These are phyloP conservation scores for Drosophila anceps DNA, from an alignment of 2,888 invertebrate species.

Conservation along the genomic window DNA sequence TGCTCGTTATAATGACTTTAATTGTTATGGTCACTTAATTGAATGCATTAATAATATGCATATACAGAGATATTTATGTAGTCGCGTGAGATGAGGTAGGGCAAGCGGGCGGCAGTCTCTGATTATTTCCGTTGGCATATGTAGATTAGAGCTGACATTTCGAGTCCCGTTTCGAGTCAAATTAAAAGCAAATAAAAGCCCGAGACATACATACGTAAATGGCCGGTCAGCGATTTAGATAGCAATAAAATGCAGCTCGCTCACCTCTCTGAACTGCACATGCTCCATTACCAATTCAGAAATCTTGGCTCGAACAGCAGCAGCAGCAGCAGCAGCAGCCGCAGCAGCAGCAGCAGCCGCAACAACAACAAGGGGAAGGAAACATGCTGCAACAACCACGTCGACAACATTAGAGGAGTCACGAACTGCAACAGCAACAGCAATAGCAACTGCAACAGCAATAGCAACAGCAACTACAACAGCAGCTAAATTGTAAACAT, in stretches of 20 bases:
- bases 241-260: conserved; percentile 74
- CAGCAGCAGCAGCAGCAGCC: conserved; percentile 41
- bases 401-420: conserved; percentile 77
- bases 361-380: conserved; percentile 35
- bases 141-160: conserved; percentile 73
- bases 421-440: conserved; percentile 68
- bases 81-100: not conserved
- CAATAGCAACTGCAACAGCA: conserved; percentile 67
- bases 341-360: conserved; percentile 43
- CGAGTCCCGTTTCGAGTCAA: conserved; percentile 65
- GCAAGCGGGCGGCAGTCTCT: not conserved
- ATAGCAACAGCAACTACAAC: conserved; percentile 58
- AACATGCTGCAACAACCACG: conserved; percentile 70
- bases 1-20: conserved; percentile 69
- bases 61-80: conserved; percentile 34
- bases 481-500: conserved; percentile 78
- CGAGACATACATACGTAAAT: conserved; percentile 64
- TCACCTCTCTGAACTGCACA: conserved; percentile 76
- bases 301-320: conserved; percentile 64
- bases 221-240: conserved; percentile 74
- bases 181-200: conserved; percentile 76
- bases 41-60: conserved; percentile 66
- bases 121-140: conserved; percentile 39
- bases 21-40: conserved; percentile 69
- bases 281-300: conserved; percentile 77